Evolutionary conservation across 2,888 invertebrate species (phyloP), one percentile per base, ranked within the genome.

Genomic region (Branchellion lobata): DNA sequence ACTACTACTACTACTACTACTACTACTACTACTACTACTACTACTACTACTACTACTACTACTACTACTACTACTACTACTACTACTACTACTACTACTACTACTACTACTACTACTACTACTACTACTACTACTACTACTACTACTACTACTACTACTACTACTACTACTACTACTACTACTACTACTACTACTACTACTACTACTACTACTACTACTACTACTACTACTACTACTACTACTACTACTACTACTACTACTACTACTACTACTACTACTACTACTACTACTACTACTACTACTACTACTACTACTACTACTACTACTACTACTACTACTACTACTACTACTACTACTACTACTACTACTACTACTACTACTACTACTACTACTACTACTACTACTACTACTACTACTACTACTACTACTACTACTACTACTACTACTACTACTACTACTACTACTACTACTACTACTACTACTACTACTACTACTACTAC

Each of bases 31-130:
- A 51, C 53, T 51, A 51, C 53, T 51, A 51, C 53, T 51, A 51
- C 53, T 51, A 51, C 53, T 51, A 51, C 53, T 51, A 51, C 53
- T 51, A 51, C 53, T 51, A 51, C 53, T 51, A 51, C 53, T 51
- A 51, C 53, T 51, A 51, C 53, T 51, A 51, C 53, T 51, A 51
- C 53, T 51, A 51, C 53, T 51, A 51, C 53, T 51, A 51, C 53
- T 51, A 51, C 53, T 51, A 51, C 53, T 51, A 51, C 53, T 51
- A 51, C 53, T 51, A 51, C 53, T 51, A 51, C 53, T 51, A 51
- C 53, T 51, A 51, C 53, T 51, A 51, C 53, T 51, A 51, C 53
- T 51, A 51, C 53, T 51, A 51, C 53, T 51, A 51, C 53, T 51
- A 51, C 53, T 51, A 51, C 53, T 51, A 51, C 53, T 51, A 21